Evolutionary conservation across 2,888 invertebrate genomes (phyloP), one percentile per base, ranked within the genome.

Genomic region (Aquatica leii): DNA sequence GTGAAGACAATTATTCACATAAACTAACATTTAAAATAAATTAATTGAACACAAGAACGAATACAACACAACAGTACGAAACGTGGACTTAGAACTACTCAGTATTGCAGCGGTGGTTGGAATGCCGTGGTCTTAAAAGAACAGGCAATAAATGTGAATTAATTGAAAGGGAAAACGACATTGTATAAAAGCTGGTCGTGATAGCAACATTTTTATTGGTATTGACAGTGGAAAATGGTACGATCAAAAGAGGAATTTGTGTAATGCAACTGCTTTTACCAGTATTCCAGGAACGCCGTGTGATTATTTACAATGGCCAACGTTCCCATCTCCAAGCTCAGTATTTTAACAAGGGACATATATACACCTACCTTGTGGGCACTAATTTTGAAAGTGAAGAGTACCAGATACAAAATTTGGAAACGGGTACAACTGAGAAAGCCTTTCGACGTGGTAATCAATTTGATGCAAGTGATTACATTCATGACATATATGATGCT

Each of bases 281-380:
- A 12, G 12, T 2, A 40, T 14, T 40, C 14, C 40, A 40, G 8
- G 12, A 12, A 14, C 8, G 5, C n/a, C 40, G 5, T 8, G 6
- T 5, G 11, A 46, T 6, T n/a, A n/a, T n/a, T n/a, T n/a, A n/a
- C n/a, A n/a, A n/a, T n/a, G n/a, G n/a, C n/a, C n/a, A n/a, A n/a
- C n/a, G n/a, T n/a, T n/a, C n/a, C n/a, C n/a, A n/a, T n/a, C n/a
- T n/a, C n/a, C n/a, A n/a, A n/a, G 12, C 40, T 2, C 40, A 40
- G 14, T 40, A 40, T 40, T 40, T 40, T 40, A 40, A 40, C n/a
- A 40, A 40, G 40, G n/a, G 40, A 2, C 40, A 40, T n/a, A 40
- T 40, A 4, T 40, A 40, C 14, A 40, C 40, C 2, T 40, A 40
- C n/a, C n/a, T 40, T 4, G 40, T 40, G 4, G 40, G 40, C 40